A percentile compares a stretch with the other conserved stretches of the same genome.
Conservation (phyloP, 2,797 vertebrate species). For the Poecilia velifera region DNA sequence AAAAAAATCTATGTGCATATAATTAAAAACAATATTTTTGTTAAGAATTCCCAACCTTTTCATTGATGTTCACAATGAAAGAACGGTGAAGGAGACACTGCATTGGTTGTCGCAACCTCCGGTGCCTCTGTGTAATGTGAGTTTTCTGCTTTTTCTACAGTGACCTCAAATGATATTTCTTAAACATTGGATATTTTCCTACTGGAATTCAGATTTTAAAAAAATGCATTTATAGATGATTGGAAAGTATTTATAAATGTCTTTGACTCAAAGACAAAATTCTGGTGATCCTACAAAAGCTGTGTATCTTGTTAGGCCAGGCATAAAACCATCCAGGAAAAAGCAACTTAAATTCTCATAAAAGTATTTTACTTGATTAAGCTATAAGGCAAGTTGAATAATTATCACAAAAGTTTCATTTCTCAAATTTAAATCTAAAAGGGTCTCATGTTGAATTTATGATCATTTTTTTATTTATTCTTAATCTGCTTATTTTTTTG, state of each 20-base stretch:
- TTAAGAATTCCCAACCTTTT: neutral
- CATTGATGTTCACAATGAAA: neutral
- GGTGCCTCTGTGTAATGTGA: neutral
- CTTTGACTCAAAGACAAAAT: neutral
- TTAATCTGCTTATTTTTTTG: conserved; percentile 26
- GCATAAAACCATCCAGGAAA: neutral
- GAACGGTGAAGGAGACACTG: neutral
- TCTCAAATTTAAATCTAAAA: neutral
- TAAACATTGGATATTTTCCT: neutral
- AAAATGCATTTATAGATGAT: neutral
- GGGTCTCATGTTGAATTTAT: neutral
- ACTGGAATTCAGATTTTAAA: neutral
- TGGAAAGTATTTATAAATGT: neutral
- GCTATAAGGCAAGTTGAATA: neutral
- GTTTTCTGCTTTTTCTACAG: neutral
- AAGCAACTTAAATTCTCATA: neutral
- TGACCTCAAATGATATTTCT: neutral
- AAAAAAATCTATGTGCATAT: neutral
- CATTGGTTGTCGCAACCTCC: neutral
- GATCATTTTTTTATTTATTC: neutral
- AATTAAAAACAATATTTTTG: neutral
- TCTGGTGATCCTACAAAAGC: neutral
- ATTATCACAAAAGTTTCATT: neutral
- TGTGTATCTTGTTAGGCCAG: neutral
- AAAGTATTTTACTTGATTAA: neutral